Conservation (phyloP, 53 echinoderm and acorn worm genomes). For the Holothuria scabra region DNA sequence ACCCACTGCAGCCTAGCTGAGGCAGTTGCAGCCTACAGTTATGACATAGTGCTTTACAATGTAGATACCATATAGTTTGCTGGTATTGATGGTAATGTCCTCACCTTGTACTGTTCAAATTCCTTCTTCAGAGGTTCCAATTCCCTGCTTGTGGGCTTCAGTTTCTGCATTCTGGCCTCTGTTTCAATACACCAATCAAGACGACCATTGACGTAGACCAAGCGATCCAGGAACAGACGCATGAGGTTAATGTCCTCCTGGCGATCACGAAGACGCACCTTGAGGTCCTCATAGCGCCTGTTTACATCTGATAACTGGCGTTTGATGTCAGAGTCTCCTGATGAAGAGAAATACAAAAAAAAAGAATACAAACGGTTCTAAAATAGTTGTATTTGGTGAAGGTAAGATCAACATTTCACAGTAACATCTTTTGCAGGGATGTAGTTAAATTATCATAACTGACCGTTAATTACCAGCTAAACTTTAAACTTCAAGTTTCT, state of each 20-base stretch:
- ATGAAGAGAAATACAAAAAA: background rate
- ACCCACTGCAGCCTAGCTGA: too few relatives aligned
- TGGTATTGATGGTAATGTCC: background rate
- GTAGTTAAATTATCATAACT: too few relatives aligned
- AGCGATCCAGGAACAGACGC: constrained; percentile 81
- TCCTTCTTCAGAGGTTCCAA: constrained; percentile 88
- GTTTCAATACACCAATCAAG: constrained; percentile 93
- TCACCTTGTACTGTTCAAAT: constrained; percentile 83
- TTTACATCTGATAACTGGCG: constrained; percentile 85
- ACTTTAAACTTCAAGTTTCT: too few relatives aligned
- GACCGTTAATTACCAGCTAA: too few relatives aligned
- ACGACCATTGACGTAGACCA: constrained; percentile 83
- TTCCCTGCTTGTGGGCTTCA: constrained; percentile 89
- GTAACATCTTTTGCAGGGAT: too few relatives aligned
- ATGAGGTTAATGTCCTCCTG: constrained; percentile 87
- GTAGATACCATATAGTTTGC: too few relatives aligned
- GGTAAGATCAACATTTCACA: too few relatives aligned
- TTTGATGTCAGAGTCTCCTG: constrained; percentile 84
- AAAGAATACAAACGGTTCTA: background rate
- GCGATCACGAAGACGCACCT: constrained; percentile 77
- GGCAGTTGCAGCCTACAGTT: too few relatives aligned
- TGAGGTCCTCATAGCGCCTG: constrained; percentile 82
- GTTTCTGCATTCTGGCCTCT: constrained; percentile 82
- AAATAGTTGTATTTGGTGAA: too few relatives aligned
- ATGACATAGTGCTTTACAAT: too few relatives aligned